A percentile compares a stretch with the other conserved stretches of the same genome.
Conservation (phyloP, 2,888 invertebrate species). For the Sylvicola fuscatus region DNA sequence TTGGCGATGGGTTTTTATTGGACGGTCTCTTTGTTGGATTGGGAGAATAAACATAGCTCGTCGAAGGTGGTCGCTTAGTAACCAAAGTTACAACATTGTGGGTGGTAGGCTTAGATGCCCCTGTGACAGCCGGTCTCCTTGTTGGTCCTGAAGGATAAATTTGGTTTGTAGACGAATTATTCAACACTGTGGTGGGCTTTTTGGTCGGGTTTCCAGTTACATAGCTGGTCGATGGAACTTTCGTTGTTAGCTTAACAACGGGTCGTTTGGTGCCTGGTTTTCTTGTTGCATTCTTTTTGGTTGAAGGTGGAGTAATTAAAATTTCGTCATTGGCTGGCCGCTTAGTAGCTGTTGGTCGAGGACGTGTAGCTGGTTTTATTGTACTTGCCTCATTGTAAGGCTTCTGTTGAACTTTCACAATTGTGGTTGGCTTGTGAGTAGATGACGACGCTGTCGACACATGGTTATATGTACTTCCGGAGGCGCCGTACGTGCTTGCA, state of each 20-base stretch:
- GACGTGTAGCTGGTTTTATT: not conserved
- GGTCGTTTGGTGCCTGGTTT: conserved; percentile 3
- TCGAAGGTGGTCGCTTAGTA: conserved; percentile 23
- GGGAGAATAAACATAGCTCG: conserved; percentile 25
- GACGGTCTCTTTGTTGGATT: conserved; percentile 30
- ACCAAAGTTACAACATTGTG: conserved; percentile 2
- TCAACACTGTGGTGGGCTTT: no score
- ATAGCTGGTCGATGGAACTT: conserved; percentile 7
- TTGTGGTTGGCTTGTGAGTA: conserved; percentile 26
- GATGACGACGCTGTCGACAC: conserved; percentile 10
- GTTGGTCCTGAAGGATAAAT: no score
- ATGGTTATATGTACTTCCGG: not conserved
- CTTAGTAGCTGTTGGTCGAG: conserved; percentile 11
- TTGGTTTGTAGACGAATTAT: no score
- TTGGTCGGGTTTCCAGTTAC: conserved; percentile 1
- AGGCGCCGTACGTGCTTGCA: not conserved
- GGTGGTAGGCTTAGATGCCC: no score
- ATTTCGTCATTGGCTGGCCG: conserved; percentile 3
- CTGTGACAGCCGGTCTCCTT: no score
- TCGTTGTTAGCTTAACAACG: conserved; percentile 4
- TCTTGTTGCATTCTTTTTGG: conserved; percentile 2
- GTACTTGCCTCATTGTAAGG: not conserved
- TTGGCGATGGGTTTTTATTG: conserved; percentile 1
- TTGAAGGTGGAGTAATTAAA: not conserved
- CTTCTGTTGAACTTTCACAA: not conserved